A percentile compares a stretch with the other conserved stretches of the same genome.
phyloP scores from a whole-genome alignment of 2,888 invertebrate species.

The Agrochola macilenta region DNA sequence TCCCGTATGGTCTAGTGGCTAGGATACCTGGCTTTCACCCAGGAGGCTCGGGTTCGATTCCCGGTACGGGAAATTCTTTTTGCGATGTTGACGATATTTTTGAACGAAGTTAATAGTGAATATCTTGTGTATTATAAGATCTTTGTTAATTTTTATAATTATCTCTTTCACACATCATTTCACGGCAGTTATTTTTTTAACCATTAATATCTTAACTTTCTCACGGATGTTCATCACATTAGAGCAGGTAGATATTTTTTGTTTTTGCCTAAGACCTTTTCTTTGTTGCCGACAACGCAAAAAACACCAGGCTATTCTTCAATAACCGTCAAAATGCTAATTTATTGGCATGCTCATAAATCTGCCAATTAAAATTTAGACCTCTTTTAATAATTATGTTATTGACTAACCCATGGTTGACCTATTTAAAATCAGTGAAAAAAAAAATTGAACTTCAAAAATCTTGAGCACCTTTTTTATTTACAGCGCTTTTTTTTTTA shows the following conservation, averaged over 20 bases:
- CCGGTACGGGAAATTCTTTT: conserved; percentile 81
- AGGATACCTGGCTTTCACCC: conserved; percentile 94
- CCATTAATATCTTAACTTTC: conserved; percentile 10
- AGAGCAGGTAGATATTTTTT: conserved; percentile 48
- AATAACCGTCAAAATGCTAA: conserved; percentile 23
- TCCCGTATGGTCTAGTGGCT: conserved; percentile 90
- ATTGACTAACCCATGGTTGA: not conserved
- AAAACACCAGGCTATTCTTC: conserved; percentile 31
- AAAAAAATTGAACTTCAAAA: too few species aligned
- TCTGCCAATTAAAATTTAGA: conserved; percentile 19
- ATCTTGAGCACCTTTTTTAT: too few species aligned
- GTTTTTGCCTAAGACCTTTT: not conserved
- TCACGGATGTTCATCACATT: conserved; percentile 45
- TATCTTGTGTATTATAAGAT: not conserved
- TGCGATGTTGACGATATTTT: not conserved
- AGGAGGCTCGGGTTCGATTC: conserved; percentile 94
- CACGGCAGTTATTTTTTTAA: not conserved
- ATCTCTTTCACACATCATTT: not conserved
- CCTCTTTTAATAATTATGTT: not conserved
- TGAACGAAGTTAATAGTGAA: too few species aligned
- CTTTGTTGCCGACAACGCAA: conserved; percentile 30
- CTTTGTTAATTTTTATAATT: not conserved
- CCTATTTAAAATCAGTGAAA: not conserved
- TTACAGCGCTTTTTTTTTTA: not conserved
- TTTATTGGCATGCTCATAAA: conserved; percentile 37